These are phyloP conservation scores for Pteropus alecto DNA, from an alignment of 2,113 vertebrate genomes.

Conservation along the genomic window DNA sequence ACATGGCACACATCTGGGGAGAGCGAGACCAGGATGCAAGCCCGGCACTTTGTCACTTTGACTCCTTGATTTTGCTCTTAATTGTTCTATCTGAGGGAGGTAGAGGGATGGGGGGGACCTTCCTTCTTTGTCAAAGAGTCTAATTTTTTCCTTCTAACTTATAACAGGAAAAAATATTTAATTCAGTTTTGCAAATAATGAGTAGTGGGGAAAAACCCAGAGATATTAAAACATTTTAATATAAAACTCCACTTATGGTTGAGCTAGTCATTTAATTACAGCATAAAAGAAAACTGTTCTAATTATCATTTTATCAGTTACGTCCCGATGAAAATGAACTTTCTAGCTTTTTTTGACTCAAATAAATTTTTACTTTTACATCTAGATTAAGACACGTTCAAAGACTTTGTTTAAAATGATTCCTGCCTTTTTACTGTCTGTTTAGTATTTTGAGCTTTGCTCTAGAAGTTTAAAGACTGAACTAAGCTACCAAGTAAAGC, in stretches of 20 bases:
- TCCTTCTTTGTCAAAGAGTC: not conserved
- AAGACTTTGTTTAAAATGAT: constrained; percentile 24
- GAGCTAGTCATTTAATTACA: constrained; percentile 34
- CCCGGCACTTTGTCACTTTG: not conserved
- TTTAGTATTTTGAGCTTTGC: constrained; percentile 50
- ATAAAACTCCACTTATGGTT: not conserved
- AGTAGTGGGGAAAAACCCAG: not conserved
- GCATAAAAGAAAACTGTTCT: not conserved
- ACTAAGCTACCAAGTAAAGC: constrained; percentile 22
- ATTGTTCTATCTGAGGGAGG: not conserved
- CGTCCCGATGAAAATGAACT: constrained; percentile 47
- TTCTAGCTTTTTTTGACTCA: constrained; percentile 34
- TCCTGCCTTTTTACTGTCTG: constrained; percentile 40
- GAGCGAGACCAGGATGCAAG: not conserved
- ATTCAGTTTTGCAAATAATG: not conserved
- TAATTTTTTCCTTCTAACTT: not conserved
- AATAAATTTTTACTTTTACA: constrained; percentile 40
- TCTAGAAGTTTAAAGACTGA: constrained; percentile 46
- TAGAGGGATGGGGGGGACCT: too few species aligned
- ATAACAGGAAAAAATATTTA: not conserved
- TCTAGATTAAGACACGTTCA: constrained; percentile 44
- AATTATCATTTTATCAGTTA: constrained; percentile 49
- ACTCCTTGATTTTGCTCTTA: not conserved
- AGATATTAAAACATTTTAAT: not conserved
- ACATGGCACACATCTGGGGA: not conserved